Percentiles rank a stretch among this genome's conserved stretches.
phyloP scores from a whole-genome alignment of 2,888 invertebrate genomes.

The Callyntrura guangdongensis region DNA sequence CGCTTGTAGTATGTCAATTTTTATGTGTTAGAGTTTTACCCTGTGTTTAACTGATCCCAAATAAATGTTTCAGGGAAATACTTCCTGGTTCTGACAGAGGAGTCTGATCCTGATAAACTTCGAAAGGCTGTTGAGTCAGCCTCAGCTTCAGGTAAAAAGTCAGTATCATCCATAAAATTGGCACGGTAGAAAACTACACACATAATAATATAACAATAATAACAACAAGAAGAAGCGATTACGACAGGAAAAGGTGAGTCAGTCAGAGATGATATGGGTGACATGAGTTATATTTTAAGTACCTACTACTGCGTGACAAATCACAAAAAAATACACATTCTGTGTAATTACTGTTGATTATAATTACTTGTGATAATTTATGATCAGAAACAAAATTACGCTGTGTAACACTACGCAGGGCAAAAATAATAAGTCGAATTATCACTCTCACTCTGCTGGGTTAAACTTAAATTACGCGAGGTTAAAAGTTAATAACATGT shows the following conservation, averaged over 20 bases:
- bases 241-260: constrained; percentile 12
- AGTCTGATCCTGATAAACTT: constrained; percentile 77
- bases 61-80: constrained; percentile 92
- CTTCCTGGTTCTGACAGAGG: constrained; percentile 87
- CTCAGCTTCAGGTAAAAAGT: constrained; percentile 84
- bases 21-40: constrained; percentile 86
- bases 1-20: constrained; percentile 7
- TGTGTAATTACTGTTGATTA: background rate
- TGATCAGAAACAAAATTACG: too few species aligned
- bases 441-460: constrained; percentile 7
- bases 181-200: constrained; percentile 87
- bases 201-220: constrained; percentile 8
- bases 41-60: constrained; percentile 88
- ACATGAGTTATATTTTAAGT: background rate
- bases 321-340: constrained; percentile 25
- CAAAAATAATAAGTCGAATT: background rate
- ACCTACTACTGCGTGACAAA: constrained; percentile 43
- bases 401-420: too few species aligned
- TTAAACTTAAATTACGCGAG: constrained; percentile 18
- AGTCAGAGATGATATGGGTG: background rate
- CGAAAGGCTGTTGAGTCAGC: constrained; percentile 78
- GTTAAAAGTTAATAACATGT: constrained; percentile 42
- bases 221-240: constrained; percentile 9
- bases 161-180: constrained; percentile 86
- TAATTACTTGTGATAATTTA: constrained; percentile 32